These are phyloP conservation scores for Echiichthys vipera DNA, from an alignment of 2,797 vertebrate genomes.

Conservation along the genomic window DNA sequence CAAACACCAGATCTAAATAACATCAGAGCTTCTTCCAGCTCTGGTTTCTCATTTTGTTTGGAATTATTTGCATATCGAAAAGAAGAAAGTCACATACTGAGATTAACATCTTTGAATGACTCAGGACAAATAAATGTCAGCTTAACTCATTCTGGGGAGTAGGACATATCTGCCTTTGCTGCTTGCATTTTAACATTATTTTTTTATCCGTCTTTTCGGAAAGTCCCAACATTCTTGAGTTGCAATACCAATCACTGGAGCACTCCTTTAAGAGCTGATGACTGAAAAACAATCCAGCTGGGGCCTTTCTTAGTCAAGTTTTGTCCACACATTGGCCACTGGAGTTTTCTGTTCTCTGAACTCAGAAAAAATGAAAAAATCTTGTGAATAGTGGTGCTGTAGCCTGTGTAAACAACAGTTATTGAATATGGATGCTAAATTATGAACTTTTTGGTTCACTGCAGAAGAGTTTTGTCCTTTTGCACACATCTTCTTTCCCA, in stretches of 20 bases:
- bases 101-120: background rate
- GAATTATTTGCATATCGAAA: background rate
- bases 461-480: slow-evolving; percentile 2
- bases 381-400: background rate
- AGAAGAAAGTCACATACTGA: background rate
- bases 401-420: background rate
- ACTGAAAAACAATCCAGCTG: background rate
- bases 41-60: background rate
- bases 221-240: background rate
- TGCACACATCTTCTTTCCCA: background rate
- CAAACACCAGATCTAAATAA: background rate
- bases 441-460: slow-evolving; percentile 2
- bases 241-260: background rate
- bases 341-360: background rate
- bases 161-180: background rate
- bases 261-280: background rate
- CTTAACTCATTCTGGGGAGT: background rate
- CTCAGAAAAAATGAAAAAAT: background rate
- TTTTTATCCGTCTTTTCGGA: background rate
- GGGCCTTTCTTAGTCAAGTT: background rate
- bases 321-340: background rate
- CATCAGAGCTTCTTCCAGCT: background rate
- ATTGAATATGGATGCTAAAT: background rate
- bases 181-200: background rate
- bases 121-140: background rate